Conservation (phyloP, 2,113 vertebrate genomes). For the Chrysemys picta region DNA sequence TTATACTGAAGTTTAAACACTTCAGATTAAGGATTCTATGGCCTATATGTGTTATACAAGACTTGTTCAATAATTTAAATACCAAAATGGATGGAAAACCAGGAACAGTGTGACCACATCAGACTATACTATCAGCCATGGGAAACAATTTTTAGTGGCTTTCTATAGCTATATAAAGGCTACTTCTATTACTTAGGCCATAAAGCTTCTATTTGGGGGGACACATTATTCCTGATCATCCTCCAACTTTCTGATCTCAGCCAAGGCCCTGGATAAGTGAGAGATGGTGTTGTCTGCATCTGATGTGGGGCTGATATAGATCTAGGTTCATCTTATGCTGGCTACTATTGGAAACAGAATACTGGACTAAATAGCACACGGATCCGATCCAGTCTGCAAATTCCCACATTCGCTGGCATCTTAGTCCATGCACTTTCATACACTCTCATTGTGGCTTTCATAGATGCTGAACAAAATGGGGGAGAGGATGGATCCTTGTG, state of each 20-base stretch:
- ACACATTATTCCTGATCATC: background rate
- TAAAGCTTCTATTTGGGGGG: background rate
- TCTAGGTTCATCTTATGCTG: background rate
- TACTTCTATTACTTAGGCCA: background rate
- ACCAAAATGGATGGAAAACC: background rate
- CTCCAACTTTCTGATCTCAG: background rate
- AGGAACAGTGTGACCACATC: background rate
- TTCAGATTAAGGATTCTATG: background rate
- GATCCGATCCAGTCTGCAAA: background rate
- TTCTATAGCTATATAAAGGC: background rate
- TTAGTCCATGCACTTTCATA: background rate
- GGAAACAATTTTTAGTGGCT: background rate
- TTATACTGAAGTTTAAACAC: background rate
- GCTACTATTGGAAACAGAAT: background rate
- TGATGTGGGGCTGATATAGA: background rate
- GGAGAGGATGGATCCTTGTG: background rate
- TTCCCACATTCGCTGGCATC: background rate
- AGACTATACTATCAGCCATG: accelerated
- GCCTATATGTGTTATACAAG: background rate
- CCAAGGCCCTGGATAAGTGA: background rate
- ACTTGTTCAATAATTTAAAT: background rate
- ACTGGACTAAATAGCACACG: background rate
- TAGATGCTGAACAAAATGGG: background rate
- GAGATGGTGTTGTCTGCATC: background rate
- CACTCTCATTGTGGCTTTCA: background rate